Evolutionary conservation across 1,140 invertebrate species (phyloP), one percentile per base, ranked within the genome.

Genomic region (Eriosoma lanigerum): DNA sequence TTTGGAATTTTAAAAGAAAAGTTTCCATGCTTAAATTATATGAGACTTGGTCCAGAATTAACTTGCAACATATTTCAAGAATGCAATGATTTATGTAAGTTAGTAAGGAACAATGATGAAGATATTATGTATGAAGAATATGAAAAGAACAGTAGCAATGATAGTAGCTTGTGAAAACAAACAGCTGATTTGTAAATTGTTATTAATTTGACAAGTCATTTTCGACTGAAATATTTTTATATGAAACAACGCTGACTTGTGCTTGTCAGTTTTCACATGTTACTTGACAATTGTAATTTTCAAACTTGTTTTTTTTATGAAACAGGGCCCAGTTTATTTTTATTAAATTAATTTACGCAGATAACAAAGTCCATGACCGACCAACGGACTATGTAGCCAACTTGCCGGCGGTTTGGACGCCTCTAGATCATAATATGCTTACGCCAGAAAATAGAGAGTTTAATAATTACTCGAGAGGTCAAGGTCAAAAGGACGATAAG

Each of bases 21-120:
- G 29, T 84, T 84, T 80, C 83, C 83, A 4, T 83, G 82, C 52
- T 56, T 84, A n/a, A 83, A 83, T n/a, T n/a, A n/a, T n/a, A n/a
- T n/a, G n/a, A n/a, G n/a, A n/a, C n/a, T n/a, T n/a, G n/a, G n/a
- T n/a, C n/a, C n/a, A n/a, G n/a, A n/a, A n/a, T n/a, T n/a, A n/a
- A n/a, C n/a, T n/a, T 68, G 26, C 38, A 46, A 68, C 21, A 68
- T 68, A 68, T 68, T 68, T 68, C 64, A 38, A 68, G 38, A 32
- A 46, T 68, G 32, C n/a, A n/a, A 6, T 68, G 64, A 19, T 38
- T 68, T 68, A 68, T 68, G 64, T 68, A 68, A 68, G n/a, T n/a
- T 68, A 68, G 64, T 38, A 46, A 68, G 64, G 38, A n/a, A 46
- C 0, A 19, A 44, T 44, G 38, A 46, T 68, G 19, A 17, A 68